A percentile compares a stretch with the other conserved stretches of the same genome.
phyloP scores from a whole-genome alignment of 2,888 invertebrate species.

The Coecobrya sp. region DNA sequence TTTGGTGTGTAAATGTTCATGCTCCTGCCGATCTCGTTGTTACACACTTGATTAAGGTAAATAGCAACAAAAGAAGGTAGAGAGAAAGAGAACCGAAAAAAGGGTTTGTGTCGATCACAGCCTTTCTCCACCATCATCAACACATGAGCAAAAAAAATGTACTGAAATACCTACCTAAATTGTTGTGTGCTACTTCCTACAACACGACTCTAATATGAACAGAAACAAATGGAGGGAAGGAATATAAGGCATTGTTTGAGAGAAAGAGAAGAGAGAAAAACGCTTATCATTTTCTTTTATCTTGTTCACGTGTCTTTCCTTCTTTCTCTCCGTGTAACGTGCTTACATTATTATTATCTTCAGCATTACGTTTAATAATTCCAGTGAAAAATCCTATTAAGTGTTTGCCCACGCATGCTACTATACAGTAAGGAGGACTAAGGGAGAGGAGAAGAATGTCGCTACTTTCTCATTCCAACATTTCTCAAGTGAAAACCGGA shows the following conservation, averaged over 20 bases:
- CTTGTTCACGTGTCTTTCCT: no score
- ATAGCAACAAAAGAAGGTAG: neutral
- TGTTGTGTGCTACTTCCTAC: neutral
- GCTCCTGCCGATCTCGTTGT: neutral
- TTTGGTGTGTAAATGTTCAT: neutral
- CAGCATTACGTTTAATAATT: no score
- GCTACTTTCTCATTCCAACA: no score
- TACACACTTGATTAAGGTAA: neutral
- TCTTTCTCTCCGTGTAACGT: no score
- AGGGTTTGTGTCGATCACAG: conserved; percentile 50
- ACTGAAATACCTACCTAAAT: neutral
- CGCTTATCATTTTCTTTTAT: no score
- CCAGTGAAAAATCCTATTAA: no score
- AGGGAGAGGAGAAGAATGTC: no score
- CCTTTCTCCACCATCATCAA: neutral
- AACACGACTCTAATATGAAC: neutral
- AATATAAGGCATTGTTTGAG: neutral
- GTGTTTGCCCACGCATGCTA: no score
- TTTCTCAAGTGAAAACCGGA: neutral
- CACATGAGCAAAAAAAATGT: neutral
- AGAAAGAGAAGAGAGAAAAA: neutral
- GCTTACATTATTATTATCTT: no score
- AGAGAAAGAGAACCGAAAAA: neutral
- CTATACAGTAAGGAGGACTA: no score
- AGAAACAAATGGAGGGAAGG: neutral